Evolutionary conservation across 2,113 vertebrate genomes (phyloP), one percentile per base, ranked within the genome.

Genomic region (Ploceus nigricollis): DNA sequence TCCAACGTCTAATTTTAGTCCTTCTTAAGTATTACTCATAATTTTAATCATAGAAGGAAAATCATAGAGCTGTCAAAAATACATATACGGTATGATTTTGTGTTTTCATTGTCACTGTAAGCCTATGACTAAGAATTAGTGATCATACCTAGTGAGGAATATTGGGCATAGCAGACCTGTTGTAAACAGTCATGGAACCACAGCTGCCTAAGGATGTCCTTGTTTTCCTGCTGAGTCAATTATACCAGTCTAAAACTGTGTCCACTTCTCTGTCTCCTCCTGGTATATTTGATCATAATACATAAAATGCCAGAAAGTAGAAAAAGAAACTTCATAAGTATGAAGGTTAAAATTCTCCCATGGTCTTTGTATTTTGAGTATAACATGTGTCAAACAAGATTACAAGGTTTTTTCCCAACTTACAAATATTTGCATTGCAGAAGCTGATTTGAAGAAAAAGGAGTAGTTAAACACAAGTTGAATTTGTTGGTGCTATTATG

Each of bases 371-470:
- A 63, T 73, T 81, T 60, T 50, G 40, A 57, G 37, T 61, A n/a
- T 45, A 72, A 40, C 2, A 3, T 6, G 1, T 80, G 42, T 70
- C 42, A 57, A 76, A 61, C 19, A 13, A 1, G 21, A 60, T 86
- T 93, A 12, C 28, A 83, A 40, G 15, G 10, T 51, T 80, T 79
- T 82, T 69, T 30, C 11, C 10, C 11, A 33, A 6, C 9, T 82
- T 57, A 78, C 70, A 94, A 94, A 77, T 79, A 73, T 90, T 94
- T 86, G 23, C 66, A 22, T 54, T 89, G 75, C 53, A 68, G 54
- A 88, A 86, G 11, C 21, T 42, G 40, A 40, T 86, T 91, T 70
- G 69, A 93, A 91, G 60, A 35, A 87, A 90, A 93, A 69, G 40
- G 1, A 15, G 40, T 60, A 8, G 76, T 87, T 83, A 89, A 93